Evolutionary conservation across 1,140 invertebrate species (phyloP), one percentile per base, ranked within the genome.

Genomic region (Meteorus sp.): DNA sequence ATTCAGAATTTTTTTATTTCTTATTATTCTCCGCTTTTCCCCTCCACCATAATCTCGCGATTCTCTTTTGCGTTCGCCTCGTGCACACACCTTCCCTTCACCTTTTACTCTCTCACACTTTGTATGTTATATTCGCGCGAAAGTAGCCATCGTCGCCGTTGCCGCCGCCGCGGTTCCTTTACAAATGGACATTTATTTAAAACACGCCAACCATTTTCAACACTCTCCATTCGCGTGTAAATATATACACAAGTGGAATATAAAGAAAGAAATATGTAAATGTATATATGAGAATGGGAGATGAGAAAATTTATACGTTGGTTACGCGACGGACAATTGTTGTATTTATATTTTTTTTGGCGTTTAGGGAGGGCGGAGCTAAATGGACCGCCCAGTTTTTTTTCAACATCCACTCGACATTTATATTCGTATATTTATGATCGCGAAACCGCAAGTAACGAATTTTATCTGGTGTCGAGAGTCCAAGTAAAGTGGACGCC

Each of bases 101-200:
- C 11, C 11, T 39, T 15, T 15, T 39, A 5, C 8, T 15, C 35
- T 39, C 15, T 4, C 35, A 39, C 35, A 39, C 8, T 15, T 9
- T n/a, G 15, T 52, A 15, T 37, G 15, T 52, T 52, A 31, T 35
- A 35, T 50, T 50, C 31, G 50, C 50, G 50, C 29, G 50, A 52
- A 52, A 52, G 50, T 52, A 52, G 50, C 50, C 50, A 52, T 31
- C 27, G 11, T 25, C 54, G 23, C 11, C 17, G 22, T 25, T 8
- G 35, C 22, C 23, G 11, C 13, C 23, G 22, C 11, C 29, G 43
- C 29, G 43, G 29, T 15, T 15, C 48, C 45, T 56, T 56, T 45
- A 56, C 55, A 48, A 56, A 48, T 56, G 55, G 55, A 56, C 55
- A 56, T 56, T 56, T 56, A 56, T 56, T 56, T 56, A 56, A 56